These are phyloP conservation scores for Campoplex capitator DNA, from an alignment of 2,888 invertebrate species.

Conservation along the genomic window DNA sequence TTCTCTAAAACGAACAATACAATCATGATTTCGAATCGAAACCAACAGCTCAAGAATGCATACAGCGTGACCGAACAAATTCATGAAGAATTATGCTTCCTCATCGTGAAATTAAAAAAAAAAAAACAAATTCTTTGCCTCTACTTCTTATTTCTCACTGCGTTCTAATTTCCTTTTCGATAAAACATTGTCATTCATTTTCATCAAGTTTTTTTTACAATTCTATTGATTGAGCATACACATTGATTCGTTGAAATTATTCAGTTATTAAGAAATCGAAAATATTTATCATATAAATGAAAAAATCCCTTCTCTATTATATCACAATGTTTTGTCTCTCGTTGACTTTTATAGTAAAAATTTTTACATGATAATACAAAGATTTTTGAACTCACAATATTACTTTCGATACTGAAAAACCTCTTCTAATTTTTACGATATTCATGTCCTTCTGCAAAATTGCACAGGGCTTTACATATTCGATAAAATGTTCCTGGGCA, in stretches of 20 bases:
- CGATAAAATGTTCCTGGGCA: background rate
- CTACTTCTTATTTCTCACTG: background rate
- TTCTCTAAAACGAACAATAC: conserved; percentile 47
- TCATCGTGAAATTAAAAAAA: background rate
- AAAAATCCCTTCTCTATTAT: background rate
- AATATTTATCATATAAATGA: background rate
- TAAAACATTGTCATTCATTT: background rate
- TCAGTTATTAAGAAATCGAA: background rate
- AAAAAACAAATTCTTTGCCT: background rate
- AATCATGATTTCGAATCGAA: conserved; percentile 46
- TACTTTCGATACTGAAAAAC: background rate
- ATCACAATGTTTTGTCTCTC: background rate
- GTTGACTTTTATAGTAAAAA: background rate
- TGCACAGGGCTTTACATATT: background rate
- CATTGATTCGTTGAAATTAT: background rate
- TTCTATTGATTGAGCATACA: background rate
- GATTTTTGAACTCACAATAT: background rate
- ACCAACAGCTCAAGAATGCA: conserved; percentile 27
- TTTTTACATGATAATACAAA: background rate
- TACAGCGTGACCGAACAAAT: conserved; percentile 13
- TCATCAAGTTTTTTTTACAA: background rate
- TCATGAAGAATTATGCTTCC: conserved; percentile 16
- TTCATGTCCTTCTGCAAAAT: background rate
- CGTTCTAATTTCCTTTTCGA: background rate
- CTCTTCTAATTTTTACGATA: background rate